Conservation (phyloP, 2,888 invertebrate species). For the Dicycla oo region DNA sequence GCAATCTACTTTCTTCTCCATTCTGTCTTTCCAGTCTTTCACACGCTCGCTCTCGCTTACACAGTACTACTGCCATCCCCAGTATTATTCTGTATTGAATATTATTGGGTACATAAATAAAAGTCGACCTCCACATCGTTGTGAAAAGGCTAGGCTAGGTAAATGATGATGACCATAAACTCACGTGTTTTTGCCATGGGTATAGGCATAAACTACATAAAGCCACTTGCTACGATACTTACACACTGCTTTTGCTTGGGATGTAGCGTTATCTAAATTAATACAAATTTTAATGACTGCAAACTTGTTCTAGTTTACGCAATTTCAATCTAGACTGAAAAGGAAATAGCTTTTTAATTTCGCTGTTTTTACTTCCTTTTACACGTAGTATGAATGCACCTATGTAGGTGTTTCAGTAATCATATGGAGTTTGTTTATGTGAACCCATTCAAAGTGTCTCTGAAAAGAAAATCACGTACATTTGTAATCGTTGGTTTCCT, state of each 20-base stretch:
- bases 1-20: no score
- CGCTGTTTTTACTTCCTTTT: background rate
- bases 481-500: constrained; percentile 20
- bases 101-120: no score
- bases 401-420: constrained; percentile 22
- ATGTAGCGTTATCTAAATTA: background rate
- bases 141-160: no score
- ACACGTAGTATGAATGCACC: background rate
- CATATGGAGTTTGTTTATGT: constrained; percentile 29
- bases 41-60: no score
- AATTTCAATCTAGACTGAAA: background rate
- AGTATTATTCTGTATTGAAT: background rate
- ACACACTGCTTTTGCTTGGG: background rate
- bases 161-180: no score
- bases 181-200: background rate
- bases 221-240: background rate
- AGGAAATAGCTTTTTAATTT: background rate
- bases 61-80: background rate
- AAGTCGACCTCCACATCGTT: no score
- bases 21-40: no score
- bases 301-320: background rate
- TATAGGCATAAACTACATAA: no score
- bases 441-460: constrained; percentile 25
- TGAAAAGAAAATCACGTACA: constrained; percentile 27
- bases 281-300: background rate